Base-by-base conservation (phyloP, 2,888 invertebrate species). In the Himalopsyche kuldschensis region DNA sequence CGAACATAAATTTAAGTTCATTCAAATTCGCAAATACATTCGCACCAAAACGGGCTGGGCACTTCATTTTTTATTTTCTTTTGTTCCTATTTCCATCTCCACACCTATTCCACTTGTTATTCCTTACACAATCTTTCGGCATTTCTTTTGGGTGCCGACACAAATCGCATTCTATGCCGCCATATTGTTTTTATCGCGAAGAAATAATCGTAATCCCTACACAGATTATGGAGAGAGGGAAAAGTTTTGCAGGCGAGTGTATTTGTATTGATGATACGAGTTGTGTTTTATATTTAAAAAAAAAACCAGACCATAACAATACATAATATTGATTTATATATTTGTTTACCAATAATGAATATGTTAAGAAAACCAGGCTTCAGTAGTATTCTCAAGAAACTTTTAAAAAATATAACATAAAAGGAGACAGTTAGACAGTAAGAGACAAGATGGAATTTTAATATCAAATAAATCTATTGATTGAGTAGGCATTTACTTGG, bases 101-200 rank as follows among this genome's bases (percentile, higher is more conserved):
- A 55, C 55, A 55, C 55, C 6, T 55, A 20, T 55, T 55, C 55
- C 20, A 55, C 55, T 55, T 55, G 55, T 55, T 55, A 82, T 82
- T 82, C 82, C 75, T 48, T 27, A 78, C 82, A 78, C 82, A 82
- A 78, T 78, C 83, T 84, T 83, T 78, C 84, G 78, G 82, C 79
- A 69, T 82, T 82, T 82, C 83, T 78, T 81, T 79, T 41, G 35
- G 81, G 77, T 79, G 48, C 78, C 80, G 32, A 81, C 35, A 80
- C 78, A 81, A 69, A 77, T 81, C 75, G 46, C 47, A 46, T 24
- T 20, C 47, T 76, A 46, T 75, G 76, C 47, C 80, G 80, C 80
- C 75, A 81, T 81, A 81, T 81, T 81, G 80, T 81, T 81, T 75
- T 31, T 55, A 55, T 55, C 55, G n/a, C 20, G 24, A 55, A 10